phyloP scores from a whole-genome alignment of 2,888 invertebrate genomes.

The Morinoia aosen region DNA sequence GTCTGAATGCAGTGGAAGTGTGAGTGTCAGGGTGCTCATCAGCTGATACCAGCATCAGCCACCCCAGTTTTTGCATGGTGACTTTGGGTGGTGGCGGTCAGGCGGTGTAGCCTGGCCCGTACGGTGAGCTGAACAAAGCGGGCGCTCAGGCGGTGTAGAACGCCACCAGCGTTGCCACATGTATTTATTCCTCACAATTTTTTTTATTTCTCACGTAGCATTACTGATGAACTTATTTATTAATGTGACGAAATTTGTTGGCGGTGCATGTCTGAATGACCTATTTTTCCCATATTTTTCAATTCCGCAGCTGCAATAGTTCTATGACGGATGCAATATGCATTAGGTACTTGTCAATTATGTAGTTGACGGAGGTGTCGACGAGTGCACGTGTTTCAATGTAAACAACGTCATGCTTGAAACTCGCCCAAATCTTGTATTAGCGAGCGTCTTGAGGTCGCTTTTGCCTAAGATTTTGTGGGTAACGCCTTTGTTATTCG shows the following conservation, averaged over 20 bases:
- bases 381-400: conserved; percentile 66
- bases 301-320: not conserved
- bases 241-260: not conserved
- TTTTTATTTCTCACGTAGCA: conserved; percentile 40
- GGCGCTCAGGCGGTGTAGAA: conserved; percentile 67
- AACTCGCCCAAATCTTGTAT: conserved; percentile 59
- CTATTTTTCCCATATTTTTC: not conserved
- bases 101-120: conserved; percentile 61
- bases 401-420: conserved; percentile 66
- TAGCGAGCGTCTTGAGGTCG: not conserved
- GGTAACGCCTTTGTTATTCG: conserved; percentile 52
- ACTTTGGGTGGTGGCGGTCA: conserved; percentile 65
- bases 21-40: conserved; percentile 63
- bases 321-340: conserved; percentile 62
- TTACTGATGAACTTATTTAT: not conserved
- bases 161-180: conserved; percentile 63
- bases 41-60: conserved; percentile 68
- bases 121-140: conserved; percentile 51
- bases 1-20: conserved; percentile 49
- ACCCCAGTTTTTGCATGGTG: conserved; percentile 68
- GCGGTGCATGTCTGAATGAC: not conserved
- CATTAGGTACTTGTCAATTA: conserved; percentile 67
- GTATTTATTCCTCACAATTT: conserved; percentile 53
- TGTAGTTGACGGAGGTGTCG: conserved; percentile 66
- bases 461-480: not conserved